Conservation (phyloP, 2,113 vertebrate species). For the Halcyon malimbica region DNA sequence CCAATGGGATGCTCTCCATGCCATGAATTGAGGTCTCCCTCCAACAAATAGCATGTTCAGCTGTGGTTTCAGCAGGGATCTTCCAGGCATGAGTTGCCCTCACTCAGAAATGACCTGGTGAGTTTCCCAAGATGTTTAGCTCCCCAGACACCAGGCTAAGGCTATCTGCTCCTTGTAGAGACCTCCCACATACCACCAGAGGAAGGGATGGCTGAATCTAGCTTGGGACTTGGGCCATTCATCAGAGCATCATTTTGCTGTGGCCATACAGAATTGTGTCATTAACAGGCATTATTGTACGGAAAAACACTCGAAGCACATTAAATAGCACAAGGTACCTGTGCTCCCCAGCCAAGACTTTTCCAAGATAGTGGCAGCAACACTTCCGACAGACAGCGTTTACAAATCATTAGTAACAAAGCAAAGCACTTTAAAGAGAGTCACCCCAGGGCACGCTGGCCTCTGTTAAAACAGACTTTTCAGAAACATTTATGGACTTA, state of each 20-base stretch:
- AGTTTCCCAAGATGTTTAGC: background rate
- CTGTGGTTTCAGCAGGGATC: accelerated
- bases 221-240: accelerated
- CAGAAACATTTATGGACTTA: slow-evolving; percentile 58
- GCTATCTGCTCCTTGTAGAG: background rate
- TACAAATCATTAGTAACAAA: slow-evolving; percentile 47
- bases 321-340: background rate
- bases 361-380: background rate
- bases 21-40: background rate
- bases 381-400: background rate
- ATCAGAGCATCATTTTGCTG: accelerated
- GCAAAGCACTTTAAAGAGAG: slow-evolving; percentile 54
- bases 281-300: background rate
- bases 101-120: background rate
- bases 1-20: accelerated
- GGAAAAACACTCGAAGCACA: background rate
- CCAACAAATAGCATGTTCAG: accelerated
- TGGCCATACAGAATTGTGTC: background rate
- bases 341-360: background rate
- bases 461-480: slow-evolving; percentile 43
- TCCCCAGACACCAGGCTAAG: background rate
- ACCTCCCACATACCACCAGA: accelerated
- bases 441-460: slow-evolving; percentile 51
- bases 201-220: too few relatives aligned
- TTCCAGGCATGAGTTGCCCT: background rate